Base-by-base conservation (phyloP, 1,140 invertebrate genomes). In the Formica selysi region DNA sequence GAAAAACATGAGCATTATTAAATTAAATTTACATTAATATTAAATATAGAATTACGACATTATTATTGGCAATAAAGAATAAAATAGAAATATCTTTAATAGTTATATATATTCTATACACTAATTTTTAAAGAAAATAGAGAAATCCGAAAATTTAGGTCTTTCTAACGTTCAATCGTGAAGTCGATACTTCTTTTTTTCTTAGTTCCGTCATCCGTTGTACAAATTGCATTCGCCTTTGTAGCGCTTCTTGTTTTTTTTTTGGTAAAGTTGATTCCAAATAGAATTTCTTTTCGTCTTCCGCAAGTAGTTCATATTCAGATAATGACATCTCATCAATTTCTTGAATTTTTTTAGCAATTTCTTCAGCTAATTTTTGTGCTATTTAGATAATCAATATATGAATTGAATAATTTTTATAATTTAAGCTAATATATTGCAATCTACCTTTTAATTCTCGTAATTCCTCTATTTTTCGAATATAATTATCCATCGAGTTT, bases 311-410 rank as follows among this genome's bases (percentile, higher is more conserved):
- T 36, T 93, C 89, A 76, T 92, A 93, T 36, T 92, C 91, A 0
- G 88, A 86, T 51, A 61, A 62, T 26, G 91, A 91, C 91, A 93
- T 92, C 59, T 92, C 86, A 19, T 92, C 91, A 26, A 93, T 92
- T 16, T 74, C 68, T 19, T 78, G 61, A 80, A 87, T 85, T 88
- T 84, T 85, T 22, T 68, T 61, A 41, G 7, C 19, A 19, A 22
- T 32, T 48, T 85, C 64, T 13, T 90, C 84, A 11, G 3, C 19
- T 41, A 32, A 54, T 65, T 29, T 65, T 54, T 41, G 13, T 81
- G 85, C 54, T 36, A 48, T 51, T 51, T 26, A n/a, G 67, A 79
- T 38, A 54, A 76, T 71, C 44, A 61, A 54, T 6, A 1, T 57
- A 38, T 70, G 19, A 70, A 26, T 57, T 54, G 22, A 57, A 70